These are phyloP conservation scores for Brachionus plicatilis DNA, from an alignment of 1,140 invertebrate species.

Conservation along the genomic window DNA sequence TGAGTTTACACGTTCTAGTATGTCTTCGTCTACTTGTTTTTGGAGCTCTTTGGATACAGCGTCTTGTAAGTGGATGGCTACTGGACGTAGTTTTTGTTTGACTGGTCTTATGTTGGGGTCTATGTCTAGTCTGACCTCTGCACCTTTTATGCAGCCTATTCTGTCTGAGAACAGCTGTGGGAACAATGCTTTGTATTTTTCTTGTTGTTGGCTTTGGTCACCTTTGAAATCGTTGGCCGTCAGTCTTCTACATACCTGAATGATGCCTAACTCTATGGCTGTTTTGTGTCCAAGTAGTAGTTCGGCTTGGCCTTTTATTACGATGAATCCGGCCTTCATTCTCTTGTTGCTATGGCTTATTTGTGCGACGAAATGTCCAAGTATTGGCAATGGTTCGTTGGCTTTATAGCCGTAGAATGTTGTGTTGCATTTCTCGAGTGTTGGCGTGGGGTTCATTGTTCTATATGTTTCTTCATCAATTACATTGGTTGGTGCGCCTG, in stretches of 20 bases:
- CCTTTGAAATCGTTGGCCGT: too few species aligned
- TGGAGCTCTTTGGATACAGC: background rate
- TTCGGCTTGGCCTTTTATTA: background rate
- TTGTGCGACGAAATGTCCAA: background rate
- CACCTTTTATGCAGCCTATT: too few species aligned
- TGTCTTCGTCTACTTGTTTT: background rate
- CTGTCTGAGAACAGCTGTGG: too few species aligned
- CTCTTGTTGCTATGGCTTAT: background rate
- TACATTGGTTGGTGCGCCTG: background rate
- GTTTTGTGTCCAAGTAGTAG: too few species aligned
- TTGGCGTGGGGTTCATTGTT: background rate
- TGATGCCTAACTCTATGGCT: too few species aligned
- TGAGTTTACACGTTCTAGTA: background rate
- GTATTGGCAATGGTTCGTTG: background rate
- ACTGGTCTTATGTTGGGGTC: too few species aligned
- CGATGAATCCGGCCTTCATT: background rate
- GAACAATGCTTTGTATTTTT: too few species aligned
- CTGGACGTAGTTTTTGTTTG: background rate
- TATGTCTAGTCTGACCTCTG: too few species aligned
- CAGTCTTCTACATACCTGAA: too few species aligned
- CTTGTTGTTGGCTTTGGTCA: too few species aligned
- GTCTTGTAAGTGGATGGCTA: background rate
- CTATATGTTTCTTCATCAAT: background rate
- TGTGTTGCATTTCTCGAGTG: background rate
- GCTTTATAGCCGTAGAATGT: background rate